Conservation (phyloP, 2,797 vertebrate species). For the Pristis pectinata region DNA sequence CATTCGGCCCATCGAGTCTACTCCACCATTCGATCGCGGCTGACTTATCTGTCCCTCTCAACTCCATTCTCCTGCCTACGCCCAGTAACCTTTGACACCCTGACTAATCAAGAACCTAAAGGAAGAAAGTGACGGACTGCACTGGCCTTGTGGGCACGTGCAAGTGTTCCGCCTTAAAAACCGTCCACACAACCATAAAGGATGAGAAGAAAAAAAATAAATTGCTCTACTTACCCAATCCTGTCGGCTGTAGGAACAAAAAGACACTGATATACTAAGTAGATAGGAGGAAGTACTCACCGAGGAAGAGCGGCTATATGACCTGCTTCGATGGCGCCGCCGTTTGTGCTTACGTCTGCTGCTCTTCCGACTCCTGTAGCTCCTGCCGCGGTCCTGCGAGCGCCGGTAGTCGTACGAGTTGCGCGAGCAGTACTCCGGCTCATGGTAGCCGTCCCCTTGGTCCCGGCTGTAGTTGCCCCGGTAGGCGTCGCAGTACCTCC, state of each 20-base stretch:
- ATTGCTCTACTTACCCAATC: slow-evolving; percentile 29
- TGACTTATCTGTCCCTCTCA: no score
- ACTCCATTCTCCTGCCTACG: no score
- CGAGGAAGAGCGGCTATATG: slow-evolving; percentile 96
- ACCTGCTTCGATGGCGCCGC: slow-evolving; percentile 91
- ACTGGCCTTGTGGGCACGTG: background rate
- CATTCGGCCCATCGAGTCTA: no score
- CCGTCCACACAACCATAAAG: background rate
- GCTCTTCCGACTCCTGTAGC: slow-evolving; percentile 78
- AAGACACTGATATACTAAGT: background rate
- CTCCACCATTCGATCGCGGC: no score
- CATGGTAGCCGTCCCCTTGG: slow-evolving; percentile 71
- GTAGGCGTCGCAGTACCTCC: slow-evolving; percentile 81
- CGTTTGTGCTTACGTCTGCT: slow-evolving; percentile 94
- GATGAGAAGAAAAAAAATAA: background rate
- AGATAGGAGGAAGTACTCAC: slow-evolving; percentile 69
- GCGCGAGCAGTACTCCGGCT: slow-evolving; percentile 63
- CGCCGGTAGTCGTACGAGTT: slow-evolving; percentile 78
- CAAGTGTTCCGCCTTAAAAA: background rate
- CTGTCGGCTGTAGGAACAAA: background rate
- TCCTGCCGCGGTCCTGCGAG: slow-evolving; percentile 62
- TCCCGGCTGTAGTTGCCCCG: slow-evolving; percentile 77
- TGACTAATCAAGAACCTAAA: no score
- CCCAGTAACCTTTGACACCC: no score
- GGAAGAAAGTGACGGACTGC: no score